Evolutionary conservation across 2,797 vertebrate genomes (phyloP).

Genomic region (Gymnothorax reevesii): DNA sequence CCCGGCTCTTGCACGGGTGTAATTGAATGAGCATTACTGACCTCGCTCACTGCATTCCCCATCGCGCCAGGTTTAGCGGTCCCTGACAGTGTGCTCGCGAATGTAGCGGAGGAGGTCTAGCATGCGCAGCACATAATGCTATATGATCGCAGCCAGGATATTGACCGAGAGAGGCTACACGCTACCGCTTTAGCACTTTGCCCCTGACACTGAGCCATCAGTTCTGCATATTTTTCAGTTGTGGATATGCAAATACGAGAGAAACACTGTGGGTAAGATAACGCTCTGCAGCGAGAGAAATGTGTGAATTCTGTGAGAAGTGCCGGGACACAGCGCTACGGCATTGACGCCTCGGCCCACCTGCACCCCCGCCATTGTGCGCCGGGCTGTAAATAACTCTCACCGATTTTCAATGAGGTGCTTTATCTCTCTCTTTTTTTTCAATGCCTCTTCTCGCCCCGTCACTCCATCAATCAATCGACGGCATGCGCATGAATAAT

Average conservation of each 20-base stretch:
- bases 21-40: slow-evolving; percentile 9
- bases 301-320: background rate
- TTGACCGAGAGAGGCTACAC: background rate
- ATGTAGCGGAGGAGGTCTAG: background rate
- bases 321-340: background rate
- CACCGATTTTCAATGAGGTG: background rate
- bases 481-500: background rate
- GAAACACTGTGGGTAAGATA: background rate
- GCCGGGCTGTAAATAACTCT: background rate
- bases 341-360: background rate
- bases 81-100: background rate
- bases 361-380: background rate
- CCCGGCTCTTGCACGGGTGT: background rate
- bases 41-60: background rate
- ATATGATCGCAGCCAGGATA: background rate
- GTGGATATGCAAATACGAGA: background rate
- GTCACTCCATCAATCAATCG: background rate
- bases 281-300: too few species aligned
- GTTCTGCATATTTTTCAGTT: background rate
- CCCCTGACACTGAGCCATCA: background rate
- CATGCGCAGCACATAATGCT: background rate
- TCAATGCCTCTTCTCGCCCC: background rate
- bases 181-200: background rate
- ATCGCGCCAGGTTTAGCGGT: background rate
- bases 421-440: slow-evolving; percentile 13